These are phyloP conservation scores for Crenuchus spilurus DNA, from an alignment of 2,797 vertebrate genomes.

Conservation along the genomic window DNA sequence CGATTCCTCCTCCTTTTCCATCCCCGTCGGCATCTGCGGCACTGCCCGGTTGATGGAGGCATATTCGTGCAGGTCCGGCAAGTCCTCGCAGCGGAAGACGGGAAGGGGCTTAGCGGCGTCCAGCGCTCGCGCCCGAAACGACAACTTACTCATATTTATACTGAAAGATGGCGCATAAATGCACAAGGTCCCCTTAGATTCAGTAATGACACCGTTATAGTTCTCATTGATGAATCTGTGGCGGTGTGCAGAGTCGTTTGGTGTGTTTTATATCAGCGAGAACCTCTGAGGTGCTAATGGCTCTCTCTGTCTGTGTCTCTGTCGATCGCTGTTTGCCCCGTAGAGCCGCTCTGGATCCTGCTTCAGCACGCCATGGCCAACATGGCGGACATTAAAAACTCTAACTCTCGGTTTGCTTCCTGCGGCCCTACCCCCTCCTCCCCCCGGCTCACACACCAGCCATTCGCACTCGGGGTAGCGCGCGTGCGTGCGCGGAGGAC, in stretches of 20 bases:
- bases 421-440: constrained; percentile 88
- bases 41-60: constrained; percentile 98
- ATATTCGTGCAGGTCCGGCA: constrained; percentile 99
- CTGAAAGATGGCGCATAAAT: constrained; percentile 82
- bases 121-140: constrained; percentile 99
- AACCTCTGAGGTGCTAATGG: constrained; percentile 82
- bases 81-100: constrained; percentile 99
- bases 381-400: constrained; percentile 99
- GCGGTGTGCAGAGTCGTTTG: constrained; percentile 67
- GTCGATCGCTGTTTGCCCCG: constrained; percentile 69
- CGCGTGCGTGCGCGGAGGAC: constrained; percentile 83
- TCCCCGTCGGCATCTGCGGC: constrained; percentile 98
- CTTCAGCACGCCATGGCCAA: constrained; percentile 99
- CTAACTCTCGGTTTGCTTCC: constrained; percentile 90
- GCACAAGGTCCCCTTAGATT: constrained; percentile 84
- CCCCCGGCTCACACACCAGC: constrained; percentile 76
- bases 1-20: constrained; percentile 99
- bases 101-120: constrained; percentile 98
- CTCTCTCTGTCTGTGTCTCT: constrained; percentile 86
- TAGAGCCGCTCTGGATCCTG: constrained; percentile 85
- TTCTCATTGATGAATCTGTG: constrained; percentile 91
- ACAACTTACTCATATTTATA: constrained; percentile 97
- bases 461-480: constrained; percentile 95
- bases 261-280: constrained; percentile 65
- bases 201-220: constrained; percentile 86